phyloP scores from a whole-genome alignment of 1,140 invertebrate species.

The Drosophila subpulchrella region DNA sequence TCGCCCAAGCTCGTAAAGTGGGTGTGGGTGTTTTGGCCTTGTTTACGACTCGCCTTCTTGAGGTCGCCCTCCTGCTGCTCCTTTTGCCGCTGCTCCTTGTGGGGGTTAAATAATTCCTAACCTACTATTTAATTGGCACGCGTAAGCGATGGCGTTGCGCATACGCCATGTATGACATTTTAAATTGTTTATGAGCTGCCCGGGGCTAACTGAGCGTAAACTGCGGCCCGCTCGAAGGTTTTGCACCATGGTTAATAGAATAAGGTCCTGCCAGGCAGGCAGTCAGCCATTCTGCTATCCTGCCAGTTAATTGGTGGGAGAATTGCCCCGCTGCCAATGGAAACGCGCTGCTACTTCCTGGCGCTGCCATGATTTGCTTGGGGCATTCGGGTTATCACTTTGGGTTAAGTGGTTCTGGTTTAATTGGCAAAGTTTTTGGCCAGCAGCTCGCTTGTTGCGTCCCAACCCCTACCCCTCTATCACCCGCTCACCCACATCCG shows the following conservation, averaged over 20 bases:
- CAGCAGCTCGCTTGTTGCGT: slow-evolving; percentile 37
- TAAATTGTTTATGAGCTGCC: slow-evolving; percentile 78
- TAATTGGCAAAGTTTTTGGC: slow-evolving; percentile 59
- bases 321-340: slow-evolving; percentile 38
- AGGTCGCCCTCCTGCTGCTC: slow-evolving; percentile 13
- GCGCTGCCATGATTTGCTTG: slow-evolving; percentile 65
- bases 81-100: background rate
- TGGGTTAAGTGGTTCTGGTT: slow-evolving; percentile 53
- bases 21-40: slow-evolving; percentile 41
- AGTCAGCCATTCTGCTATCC: background rate
- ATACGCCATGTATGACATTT: slow-evolving; percentile 78
- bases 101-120: slow-evolving; percentile 61
- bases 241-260: slow-evolving; percentile 60
- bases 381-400: slow-evolving; percentile 61
- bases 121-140: slow-evolving; percentile 67
- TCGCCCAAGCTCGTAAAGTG: slow-evolving; percentile 64
- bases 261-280: slow-evolving; percentile 5
- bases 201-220: slow-evolving; percentile 51
- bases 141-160: slow-evolving; percentile 56
- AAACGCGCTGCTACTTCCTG: slow-evolving; percentile 35
- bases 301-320: slow-evolving; percentile 71
- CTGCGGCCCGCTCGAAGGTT: slow-evolving; percentile 26
- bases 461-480: no score
- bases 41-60: slow-evolving; percentile 72
- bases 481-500: slow-evolving; percentile 21